These are phyloP conservation scores for Micrasema longulum DNA, from an alignment of 1,140 invertebrate genomes.

Conservation along the genomic window DNA sequence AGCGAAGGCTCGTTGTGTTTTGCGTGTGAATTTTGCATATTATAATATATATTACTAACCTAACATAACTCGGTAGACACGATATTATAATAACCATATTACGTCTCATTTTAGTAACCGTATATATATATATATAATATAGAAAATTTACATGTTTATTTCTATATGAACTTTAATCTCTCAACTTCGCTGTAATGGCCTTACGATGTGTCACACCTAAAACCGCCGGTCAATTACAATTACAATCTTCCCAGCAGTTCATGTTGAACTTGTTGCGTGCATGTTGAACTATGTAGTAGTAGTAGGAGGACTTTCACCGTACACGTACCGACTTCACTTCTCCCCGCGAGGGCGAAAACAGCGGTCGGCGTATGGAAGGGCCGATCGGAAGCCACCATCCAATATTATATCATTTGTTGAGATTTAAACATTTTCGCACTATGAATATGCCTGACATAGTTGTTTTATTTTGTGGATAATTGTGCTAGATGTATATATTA, in stretches of 20 bases:
- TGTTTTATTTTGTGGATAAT: conserved; percentile 56
- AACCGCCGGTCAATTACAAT: no score
- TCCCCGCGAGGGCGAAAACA: no score
- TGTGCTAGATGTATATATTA: conserved; percentile 56
- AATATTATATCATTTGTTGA: conserved; percentile 48
- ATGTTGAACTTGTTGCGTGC: no score
- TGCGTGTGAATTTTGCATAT: conserved; percentile 47
- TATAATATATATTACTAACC: conserved; percentile 45
- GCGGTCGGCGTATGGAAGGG: no score
- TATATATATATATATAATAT: conserved; percentile 47
- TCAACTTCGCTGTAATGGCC: no score
- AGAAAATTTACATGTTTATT: conserved; percentile 32
- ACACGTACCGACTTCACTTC: no score
- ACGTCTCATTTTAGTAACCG: conserved; percentile 48
- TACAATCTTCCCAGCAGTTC: no score
- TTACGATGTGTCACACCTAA: no score
- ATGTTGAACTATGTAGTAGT: no score
- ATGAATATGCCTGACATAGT: conserved; percentile 54
- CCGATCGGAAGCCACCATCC: conserved; percentile 46
- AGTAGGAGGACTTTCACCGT: no score
- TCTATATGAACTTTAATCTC: no score
- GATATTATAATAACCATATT: conserved; percentile 49
- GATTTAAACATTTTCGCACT: conserved; percentile 53
- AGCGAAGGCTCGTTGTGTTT: conserved; percentile 17
- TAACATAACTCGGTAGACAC: conserved; percentile 49